These are phyloP conservation scores for Misgurnus mizolepis DNA, from an alignment of 2,113 vertebrate genomes.

Conservation along the genomic window DNA sequence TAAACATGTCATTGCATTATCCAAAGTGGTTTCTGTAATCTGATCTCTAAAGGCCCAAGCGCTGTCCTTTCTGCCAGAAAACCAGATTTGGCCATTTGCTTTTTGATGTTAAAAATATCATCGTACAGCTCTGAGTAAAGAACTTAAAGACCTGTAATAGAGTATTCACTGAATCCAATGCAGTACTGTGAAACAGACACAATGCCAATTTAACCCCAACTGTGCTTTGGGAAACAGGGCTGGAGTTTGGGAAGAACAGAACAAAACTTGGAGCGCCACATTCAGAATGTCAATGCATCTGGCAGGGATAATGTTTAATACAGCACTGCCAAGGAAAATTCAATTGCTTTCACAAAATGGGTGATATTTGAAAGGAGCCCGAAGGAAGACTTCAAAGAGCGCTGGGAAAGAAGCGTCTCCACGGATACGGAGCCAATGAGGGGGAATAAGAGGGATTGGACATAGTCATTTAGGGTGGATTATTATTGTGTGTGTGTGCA, in stretches of 20 bases:
- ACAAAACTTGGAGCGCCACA: not conserved
- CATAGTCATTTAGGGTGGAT: conserved; percentile 26
- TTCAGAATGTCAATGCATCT: conserved; percentile 28
- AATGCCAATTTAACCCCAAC: not conserved
- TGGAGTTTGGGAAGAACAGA: conserved; percentile 21
- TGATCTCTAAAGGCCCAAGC: conserved; percentile 12
- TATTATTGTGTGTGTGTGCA: conserved; percentile 10
- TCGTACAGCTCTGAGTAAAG: conserved; percentile 14
- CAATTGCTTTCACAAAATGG: conserved; percentile 40
- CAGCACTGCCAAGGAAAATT: conserved; percentile 31
- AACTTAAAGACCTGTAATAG: conserved; percentile 5
- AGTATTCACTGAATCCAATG: not conserved
- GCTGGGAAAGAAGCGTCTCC: conserved; percentile 8
- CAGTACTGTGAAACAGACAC: conserved; percentile 16
- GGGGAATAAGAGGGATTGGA: conserved; percentile 33
- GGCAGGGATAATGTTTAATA: conserved; percentile 33
- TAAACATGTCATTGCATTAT: conserved; percentile 35
- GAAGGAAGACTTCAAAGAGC: conserved; percentile 33
- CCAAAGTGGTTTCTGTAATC: not conserved
- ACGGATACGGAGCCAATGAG: conserved; percentile 30
- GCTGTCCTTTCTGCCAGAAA: conserved; percentile 23
- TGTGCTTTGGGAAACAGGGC: conserved; percentile 16
- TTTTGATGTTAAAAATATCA: conserved; percentile 38
- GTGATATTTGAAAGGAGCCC: conserved; percentile 39
- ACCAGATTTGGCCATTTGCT: conserved; percentile 11